phyloP scores from a whole-genome alignment of 1,140 invertebrate genomes.

The Drosophila tristis region DNA sequence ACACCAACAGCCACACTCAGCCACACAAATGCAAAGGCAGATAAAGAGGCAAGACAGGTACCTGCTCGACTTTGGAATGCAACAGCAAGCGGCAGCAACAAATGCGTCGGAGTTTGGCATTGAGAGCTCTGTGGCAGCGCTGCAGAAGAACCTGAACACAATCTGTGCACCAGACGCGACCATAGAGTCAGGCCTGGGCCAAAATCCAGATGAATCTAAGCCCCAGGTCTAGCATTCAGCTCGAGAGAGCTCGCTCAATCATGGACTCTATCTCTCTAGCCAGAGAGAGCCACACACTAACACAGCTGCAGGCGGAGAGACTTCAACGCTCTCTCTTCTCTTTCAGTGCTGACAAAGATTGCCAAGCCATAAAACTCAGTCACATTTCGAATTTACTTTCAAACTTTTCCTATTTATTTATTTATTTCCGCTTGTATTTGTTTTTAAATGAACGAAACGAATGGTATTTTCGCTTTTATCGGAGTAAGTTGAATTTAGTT shows the following conservation, averaged over 20 bases:
- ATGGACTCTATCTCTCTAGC: slow-evolving; percentile 19
- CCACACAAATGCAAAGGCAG: slow-evolving; percentile 24
- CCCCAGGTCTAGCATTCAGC: slow-evolving; percentile 36
- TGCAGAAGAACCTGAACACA: slow-evolving; percentile 54
- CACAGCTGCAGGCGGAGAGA: too few relatives aligned
- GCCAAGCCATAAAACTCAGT: neutral
- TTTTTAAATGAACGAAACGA: too few relatives aligned
- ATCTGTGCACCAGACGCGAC: slow-evolving; percentile 20
- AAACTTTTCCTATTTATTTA: too few relatives aligned
- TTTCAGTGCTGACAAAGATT: too few relatives aligned
- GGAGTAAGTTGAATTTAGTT: neutral
- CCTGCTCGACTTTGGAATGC: slow-evolving; percentile 73
- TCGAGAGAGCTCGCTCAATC: slow-evolving; percentile 9
- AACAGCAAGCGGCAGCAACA: slow-evolving; percentile 38
- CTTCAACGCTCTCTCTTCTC: too few relatives aligned
- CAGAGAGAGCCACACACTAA: neutral
- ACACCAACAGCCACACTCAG: neutral
- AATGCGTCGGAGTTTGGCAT: slow-evolving; percentile 76
- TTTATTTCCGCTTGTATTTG: too few relatives aligned
- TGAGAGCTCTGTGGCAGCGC: slow-evolving; percentile 35
- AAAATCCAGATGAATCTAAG: slow-evolving; percentile 46
- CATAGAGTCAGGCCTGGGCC: slow-evolving; percentile 8
- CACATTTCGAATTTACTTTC: too few relatives aligned
- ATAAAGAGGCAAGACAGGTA: slow-evolving; percentile 67
- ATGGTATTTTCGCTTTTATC: too few relatives aligned